Percentiles rank a stretch among this genome's conserved stretches.
Conservation (phyloP, 1,140 invertebrate species). For the Cheumatopsyche charites region DNA sequence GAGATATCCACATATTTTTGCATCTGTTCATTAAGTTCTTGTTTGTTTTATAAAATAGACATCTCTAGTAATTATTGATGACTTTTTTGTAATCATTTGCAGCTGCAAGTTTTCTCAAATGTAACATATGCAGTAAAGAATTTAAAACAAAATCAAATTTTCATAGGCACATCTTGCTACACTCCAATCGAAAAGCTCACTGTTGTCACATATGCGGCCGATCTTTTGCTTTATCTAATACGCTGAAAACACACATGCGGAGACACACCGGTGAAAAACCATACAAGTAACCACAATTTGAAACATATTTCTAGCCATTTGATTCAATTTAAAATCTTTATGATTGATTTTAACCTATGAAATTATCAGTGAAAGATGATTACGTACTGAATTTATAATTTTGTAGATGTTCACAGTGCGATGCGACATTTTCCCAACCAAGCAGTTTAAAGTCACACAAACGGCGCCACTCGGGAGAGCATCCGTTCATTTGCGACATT, state of each 20-base stretch:
- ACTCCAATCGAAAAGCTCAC: slow-evolving; percentile 52
- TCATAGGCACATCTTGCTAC: slow-evolving; percentile 24
- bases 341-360: no score
- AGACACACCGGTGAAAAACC: slow-evolving; percentile 59
- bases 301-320: no score
- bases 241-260: slow-evolving; percentile 58
- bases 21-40: no score
- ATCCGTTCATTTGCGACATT: slow-evolving; percentile 68
- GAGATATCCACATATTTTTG: no score
- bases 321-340: no score
- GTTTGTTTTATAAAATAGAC: no score
- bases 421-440: slow-evolving; percentile 56
- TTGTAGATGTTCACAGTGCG: slow-evolving; percentile 55
- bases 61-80: no score
- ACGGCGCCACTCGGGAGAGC: slow-evolving; percentile 70
- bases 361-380: no score
- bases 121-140: slow-evolving; percentile 31
- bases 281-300: slow-evolving; percentile 48
- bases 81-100: background rate
- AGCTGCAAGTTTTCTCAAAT: slow-evolving; percentile 33
- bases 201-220: slow-evolving; percentile 51
- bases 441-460: slow-evolving; percentile 69
- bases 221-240: slow-evolving; percentile 48
- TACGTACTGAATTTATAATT: no score
- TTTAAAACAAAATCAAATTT: slow-evolving; percentile 33